A percentile compares a stretch with the other conserved stretches of the same genome.
Evolutionary conservation across 2,113 vertebrate genomes (phyloP).

Genomic region (Coregonus clupeaformis): DNA sequence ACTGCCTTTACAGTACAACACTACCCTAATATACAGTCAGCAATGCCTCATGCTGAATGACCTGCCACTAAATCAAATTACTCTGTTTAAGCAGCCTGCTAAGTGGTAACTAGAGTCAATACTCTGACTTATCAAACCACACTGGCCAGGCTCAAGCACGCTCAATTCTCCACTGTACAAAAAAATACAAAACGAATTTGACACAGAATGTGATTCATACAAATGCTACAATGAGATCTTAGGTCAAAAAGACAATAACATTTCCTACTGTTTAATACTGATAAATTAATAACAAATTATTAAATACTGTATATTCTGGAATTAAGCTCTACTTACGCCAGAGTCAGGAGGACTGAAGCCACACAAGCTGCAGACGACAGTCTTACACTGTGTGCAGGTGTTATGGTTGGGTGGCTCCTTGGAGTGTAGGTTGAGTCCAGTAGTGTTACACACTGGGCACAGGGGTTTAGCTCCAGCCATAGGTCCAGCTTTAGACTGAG

Average conservation of each 20-base stretch:
- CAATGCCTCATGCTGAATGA: not conserved
- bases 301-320: not conserved
- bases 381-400: slow-evolving; percentile 91
- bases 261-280: no score
- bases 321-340: slow-evolving; percentile 77
- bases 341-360: slow-evolving; percentile 91
- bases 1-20: not conserved
- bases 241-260: not conserved
- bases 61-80: slow-evolving; percentile 16
- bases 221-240: not conserved
- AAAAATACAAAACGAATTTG: not conserved
- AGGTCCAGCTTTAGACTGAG: slow-evolving; percentile 61
- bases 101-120: slow-evolving; percentile 19
- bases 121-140: not conserved
- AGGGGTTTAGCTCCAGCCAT: slow-evolving; percentile 71
- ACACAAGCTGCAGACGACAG: slow-evolving; percentile 90
- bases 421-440: slow-evolving; percentile 81
- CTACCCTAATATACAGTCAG: not conserved
- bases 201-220: not conserved
- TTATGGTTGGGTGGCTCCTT: slow-evolving; percentile 88
- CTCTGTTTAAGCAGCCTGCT: slow-evolving; percentile 14
- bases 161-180: not conserved
- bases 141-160: not conserved
- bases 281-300: no score
- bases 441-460: slow-evolving; percentile 91